Conservation (phyloP, 2,888 invertebrate genomes). For the Matsumyia berberina region DNA sequence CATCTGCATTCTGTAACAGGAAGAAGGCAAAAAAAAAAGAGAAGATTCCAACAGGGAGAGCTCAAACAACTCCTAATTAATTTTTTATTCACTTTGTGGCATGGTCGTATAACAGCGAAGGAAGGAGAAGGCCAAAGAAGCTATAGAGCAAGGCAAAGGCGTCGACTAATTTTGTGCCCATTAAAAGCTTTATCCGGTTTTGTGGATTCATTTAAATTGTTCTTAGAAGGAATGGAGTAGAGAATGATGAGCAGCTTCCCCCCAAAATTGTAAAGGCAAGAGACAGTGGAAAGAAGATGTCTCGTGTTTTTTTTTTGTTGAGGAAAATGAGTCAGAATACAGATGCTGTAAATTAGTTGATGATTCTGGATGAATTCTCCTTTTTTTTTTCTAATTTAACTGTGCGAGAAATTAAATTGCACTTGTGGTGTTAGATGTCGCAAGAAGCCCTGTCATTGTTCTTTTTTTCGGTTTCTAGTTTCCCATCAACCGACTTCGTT, state of each 20-base stretch:
- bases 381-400: slow-evolving; percentile 26
- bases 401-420: slow-evolving; percentile 51
- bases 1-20: slow-evolving; percentile 59
- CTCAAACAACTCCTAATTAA: slow-evolving; percentile 71
- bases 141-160: slow-evolving; percentile 56
- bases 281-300: slow-evolving; percentile 17
- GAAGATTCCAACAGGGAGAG: slow-evolving; percentile 48
- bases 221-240: slow-evolving; percentile 27
- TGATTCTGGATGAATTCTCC: slow-evolving; percentile 42
- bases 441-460: not conserved
- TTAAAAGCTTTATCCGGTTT: slow-evolving; percentile 73
- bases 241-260: slow-evolving; percentile 48
- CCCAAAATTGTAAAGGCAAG: slow-evolving; percentile 36
- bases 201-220: slow-evolving; percentile 70
- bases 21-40: not conserved
- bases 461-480: not conserved
- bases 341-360: slow-evolving; percentile 53
- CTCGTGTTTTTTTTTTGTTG: not conserved
- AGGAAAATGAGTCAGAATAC: slow-evolving; percentile 10
- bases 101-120: slow-evolving; percentile 22
- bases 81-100: slow-evolving; percentile 66
- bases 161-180: slow-evolving; percentile 69
- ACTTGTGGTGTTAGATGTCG: slow-evolving; percentile 20
- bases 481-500: too few species aligned
- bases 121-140: slow-evolving; percentile 27